Evolutionary conservation across 2,888 invertebrate species (phyloP).

Genomic region (Corythucha ciliata): DNA sequence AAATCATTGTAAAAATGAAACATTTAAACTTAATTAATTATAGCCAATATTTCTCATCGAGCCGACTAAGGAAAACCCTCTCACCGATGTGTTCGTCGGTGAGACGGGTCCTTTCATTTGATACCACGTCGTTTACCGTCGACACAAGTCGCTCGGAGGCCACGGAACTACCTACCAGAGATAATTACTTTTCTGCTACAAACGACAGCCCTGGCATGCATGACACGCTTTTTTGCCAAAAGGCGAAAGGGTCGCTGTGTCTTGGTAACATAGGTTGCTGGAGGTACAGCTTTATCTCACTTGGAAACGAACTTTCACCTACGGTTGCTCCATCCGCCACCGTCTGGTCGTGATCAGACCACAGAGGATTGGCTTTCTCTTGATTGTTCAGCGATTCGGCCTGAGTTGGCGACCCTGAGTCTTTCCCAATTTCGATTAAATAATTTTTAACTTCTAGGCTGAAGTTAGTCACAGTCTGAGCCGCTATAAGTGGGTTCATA

Average conservation of each 20-base stretch:
- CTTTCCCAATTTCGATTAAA: too few species aligned
- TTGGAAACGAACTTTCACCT: background rate
- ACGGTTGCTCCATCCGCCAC: too few species aligned
- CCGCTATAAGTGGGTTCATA: background rate
- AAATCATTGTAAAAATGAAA: too few species aligned
- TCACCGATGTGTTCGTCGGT: conserved; percentile 10
- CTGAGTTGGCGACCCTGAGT: too few species aligned
- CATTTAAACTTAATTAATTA: too few species aligned
- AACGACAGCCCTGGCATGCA: conserved; percentile 1
- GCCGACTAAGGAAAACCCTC: too few species aligned
- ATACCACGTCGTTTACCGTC: background rate
- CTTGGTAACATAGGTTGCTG: conserved; percentile 2
- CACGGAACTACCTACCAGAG: background rate
- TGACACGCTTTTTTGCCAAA: background rate
- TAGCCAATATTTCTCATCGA: too few species aligned
- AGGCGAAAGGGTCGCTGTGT: background rate
- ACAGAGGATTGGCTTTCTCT: background rate
- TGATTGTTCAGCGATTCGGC: too few species aligned
- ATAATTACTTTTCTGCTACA: conserved; percentile 2
- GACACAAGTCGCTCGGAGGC: conserved; percentile 6
- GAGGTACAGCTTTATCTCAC: background rate
- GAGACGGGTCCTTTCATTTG: conserved; percentile 6
- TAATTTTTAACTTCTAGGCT: background rate
- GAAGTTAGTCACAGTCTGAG: background rate
- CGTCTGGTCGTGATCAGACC: background rate